These are phyloP conservation scores for Nothocercus julius DNA, from an alignment of 2,113 vertebrate species.

Conservation along the genomic window DNA sequence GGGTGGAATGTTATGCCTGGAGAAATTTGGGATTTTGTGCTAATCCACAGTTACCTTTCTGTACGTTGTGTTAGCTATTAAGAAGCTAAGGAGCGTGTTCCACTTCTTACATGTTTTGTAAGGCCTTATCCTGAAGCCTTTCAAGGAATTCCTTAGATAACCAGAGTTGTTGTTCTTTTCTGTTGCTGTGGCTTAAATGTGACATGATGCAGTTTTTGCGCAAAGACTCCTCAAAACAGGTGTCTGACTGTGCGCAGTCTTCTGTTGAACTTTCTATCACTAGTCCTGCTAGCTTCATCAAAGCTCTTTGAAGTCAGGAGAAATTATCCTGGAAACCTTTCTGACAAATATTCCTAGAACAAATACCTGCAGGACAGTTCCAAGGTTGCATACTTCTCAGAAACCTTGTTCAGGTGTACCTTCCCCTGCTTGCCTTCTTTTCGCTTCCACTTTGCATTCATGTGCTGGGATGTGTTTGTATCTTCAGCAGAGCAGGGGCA, in stretches of 20 bases:
- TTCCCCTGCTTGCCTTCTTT: background rate
- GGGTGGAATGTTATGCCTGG: fast-evolving
- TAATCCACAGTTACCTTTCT: background rate
- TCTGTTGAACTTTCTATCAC: background rate
- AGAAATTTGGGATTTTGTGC: background rate
- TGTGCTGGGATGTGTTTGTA: background rate
- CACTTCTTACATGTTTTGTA: background rate
- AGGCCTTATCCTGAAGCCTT: background rate
- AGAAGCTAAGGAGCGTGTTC: background rate
- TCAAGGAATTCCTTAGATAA: background rate
- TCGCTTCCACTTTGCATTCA: background rate
- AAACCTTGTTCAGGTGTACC: background rate
- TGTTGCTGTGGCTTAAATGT: background rate
- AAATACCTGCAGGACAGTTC: background rate
- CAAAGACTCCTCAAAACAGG: background rate
- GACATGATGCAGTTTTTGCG: background rate
- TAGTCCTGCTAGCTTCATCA: background rate
- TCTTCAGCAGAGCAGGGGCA: background rate
- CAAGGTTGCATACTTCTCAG: background rate
- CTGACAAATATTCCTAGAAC: background rate
- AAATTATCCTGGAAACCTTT: background rate
- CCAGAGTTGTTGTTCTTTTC: background rate
- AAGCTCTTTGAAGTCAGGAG: background rate
- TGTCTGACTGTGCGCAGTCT: background rate
- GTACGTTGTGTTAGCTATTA: background rate